Conservation (phyloP, 2,888 invertebrate genomes). For the Alentia gelatinosa region DNA sequence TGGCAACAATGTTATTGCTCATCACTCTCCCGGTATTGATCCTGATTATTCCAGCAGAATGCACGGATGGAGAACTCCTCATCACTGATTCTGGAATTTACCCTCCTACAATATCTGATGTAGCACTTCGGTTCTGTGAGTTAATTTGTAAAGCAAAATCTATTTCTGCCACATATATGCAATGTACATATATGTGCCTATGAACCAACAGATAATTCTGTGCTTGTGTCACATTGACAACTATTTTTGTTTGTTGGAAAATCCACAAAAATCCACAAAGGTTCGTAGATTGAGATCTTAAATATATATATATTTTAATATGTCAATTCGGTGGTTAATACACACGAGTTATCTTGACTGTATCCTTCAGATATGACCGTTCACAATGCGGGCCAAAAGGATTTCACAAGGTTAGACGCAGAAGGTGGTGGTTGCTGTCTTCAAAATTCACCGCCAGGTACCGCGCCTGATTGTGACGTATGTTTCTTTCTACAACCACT, state of each 20-base stretch:
- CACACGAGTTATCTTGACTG: no score
- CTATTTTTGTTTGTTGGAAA: no score
- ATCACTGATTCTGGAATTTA: neutral
- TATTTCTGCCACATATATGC: no score
- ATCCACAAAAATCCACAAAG: no score
- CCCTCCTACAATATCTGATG: neutral
- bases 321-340: no score
- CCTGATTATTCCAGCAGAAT: neutral
- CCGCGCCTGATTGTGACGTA: neutral
- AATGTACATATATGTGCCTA: no score
- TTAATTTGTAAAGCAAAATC: no score
- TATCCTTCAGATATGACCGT: neutral
- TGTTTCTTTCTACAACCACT: neutral
- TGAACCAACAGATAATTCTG: no score
- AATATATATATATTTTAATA: no score
- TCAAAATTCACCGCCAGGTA: neutral
- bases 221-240: no score
- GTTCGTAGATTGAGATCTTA: no score
- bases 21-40: neutral
- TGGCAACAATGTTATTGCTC: neutral
- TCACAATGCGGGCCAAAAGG: neutral
- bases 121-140: constrained; percentile 11
- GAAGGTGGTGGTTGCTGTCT: neutral
- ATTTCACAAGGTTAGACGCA: neutral
- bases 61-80: neutral